Base-by-base conservation (phyloP, 2,888 invertebrate species). In the Agonum fuliginosum region DNA sequence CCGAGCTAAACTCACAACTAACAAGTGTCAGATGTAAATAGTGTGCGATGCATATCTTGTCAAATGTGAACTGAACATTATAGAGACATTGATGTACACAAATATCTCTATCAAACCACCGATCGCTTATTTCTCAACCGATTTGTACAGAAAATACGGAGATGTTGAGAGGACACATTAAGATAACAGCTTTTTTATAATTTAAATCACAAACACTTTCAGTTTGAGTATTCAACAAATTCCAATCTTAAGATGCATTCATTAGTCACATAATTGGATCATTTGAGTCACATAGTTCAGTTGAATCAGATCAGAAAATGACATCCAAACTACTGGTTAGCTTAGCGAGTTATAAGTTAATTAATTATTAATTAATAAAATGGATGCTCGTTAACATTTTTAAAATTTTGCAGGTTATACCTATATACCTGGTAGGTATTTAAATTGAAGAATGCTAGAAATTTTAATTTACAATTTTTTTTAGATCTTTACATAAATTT, bases 31-130 rank as follows among this genome's bases (percentile, higher is more conserved):
- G 65, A 34, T 37, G 37, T 65, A 34, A 65, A 65, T 65, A 65
- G 65, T 65, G 19, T 34, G 19, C n/a, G 65, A 65, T 65, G 19
- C 37, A 17, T 65, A 65, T 65, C 65, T 65, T 34, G 65, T 65
- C 34, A 34, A 65, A 65, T 65, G 37, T 65, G 37, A 34, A 34
- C 17, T 34, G 37, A 19, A 19, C 19, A 19, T 30, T 37, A 3
- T 34, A 65, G 1, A 65, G 65, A 65, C 65, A 65, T 17, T 65
- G 65, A 65, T 65, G 65, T 34, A 65, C 65, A 65, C 65, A 20
- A 30, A 65, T 65, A 24, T n/a, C 24, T 22, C 3, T 54, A 54
- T 54, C 54, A 10, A 20, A 20, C n/a, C 48, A 48, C 17, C 10
- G 48, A 37, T 37, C 37, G n/a, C 8, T 37, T 37, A 37, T 12